A percentile compares a stretch with the other conserved stretches of the same genome.
These are phyloP conservation scores for Lophotis ruficrista DNA, from an alignment of 2,113 vertebrate species.

Conservation along the genomic window DNA sequence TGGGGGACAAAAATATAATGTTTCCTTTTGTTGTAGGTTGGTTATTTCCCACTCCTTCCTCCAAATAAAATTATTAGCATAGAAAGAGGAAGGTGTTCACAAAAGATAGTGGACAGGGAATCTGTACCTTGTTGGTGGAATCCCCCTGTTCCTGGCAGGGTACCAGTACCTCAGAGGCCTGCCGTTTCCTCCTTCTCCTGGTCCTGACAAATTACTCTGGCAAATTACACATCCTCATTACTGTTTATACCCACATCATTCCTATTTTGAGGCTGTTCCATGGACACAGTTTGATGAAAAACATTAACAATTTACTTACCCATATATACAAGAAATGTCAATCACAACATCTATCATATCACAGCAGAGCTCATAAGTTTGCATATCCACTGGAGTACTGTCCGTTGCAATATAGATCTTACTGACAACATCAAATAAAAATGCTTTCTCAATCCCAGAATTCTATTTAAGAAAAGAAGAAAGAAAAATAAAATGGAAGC, in stretches of 20 bases:
- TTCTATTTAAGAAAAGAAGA: constrained; percentile 75
- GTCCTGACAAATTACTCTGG: background rate
- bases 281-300: background rate
- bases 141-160: background rate
- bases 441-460: constrained; percentile 90
- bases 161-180: background rate
- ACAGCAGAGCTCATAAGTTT: constrained; percentile 87
- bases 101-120: background rate
- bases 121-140: no score
- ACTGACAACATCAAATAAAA: constrained; percentile 90
- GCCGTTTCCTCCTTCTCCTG: background rate
- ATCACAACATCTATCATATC: constrained; percentile 92
- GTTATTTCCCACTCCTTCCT: background rate
- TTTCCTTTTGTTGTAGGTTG: background rate
- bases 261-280: background rate
- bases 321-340: constrained; percentile 89
- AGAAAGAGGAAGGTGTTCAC: background rate
- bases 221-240: background rate
- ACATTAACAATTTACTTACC: constrained; percentile 74
- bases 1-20: background rate
- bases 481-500: background rate
- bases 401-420: constrained; percentile 88
- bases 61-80: background rate
- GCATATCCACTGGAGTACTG: constrained; percentile 89
- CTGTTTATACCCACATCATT: background rate